These are phyloP conservation scores for Ammodytes dubius DNA, from an alignment of 2,113 vertebrate genomes.

Conservation along the genomic window DNA sequence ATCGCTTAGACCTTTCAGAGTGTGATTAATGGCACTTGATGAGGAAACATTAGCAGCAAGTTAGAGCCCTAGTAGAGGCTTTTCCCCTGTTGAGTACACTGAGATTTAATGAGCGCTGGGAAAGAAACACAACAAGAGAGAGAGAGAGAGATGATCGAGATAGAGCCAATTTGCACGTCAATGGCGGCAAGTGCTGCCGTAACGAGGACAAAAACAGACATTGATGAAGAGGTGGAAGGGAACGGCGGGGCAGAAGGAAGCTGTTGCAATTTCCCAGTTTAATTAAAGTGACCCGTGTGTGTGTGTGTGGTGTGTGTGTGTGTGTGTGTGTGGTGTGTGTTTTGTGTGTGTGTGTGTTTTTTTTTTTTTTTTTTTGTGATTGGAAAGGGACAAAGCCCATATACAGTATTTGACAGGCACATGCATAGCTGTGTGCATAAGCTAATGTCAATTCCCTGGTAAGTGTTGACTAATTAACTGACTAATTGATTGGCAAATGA, in stretches of 20 bases:
- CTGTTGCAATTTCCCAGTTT: slow-evolving; percentile 40
- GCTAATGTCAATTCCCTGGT: slow-evolving; percentile 36
- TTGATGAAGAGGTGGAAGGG: slow-evolving; percentile 38
- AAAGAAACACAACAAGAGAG: slow-evolving; percentile 55
- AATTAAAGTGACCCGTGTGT: slow-evolving; percentile 53
- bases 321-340: too few relatives aligned
- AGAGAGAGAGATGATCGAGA: slow-evolving; percentile 73
- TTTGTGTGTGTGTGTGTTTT: too few relatives aligned
- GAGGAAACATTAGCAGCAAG: slow-evolving; percentile 65
- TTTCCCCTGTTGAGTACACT: slow-evolving; percentile 43
- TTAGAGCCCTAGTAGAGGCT: slow-evolving; percentile 42
- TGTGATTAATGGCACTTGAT: slow-evolving; percentile 73
- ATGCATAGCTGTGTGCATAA: background rate
- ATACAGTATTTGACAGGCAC: slow-evolving; percentile 21
- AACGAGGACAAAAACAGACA: slow-evolving; percentile 56
- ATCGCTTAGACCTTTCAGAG: slow-evolving; percentile 31
- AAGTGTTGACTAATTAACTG: slow-evolving; percentile 58
- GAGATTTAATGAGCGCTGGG: slow-evolving; percentile 73
- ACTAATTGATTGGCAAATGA: slow-evolving; percentile 61
- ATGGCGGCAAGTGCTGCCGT: slow-evolving; percentile 27
- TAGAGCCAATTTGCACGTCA: slow-evolving; percentile 76
- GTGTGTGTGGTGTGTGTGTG: too few relatives aligned
- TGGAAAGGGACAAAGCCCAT: background rate
- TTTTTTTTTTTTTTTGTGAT: too few relatives aligned
- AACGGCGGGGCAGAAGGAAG: slow-evolving; percentile 3